Percentiles rank a stretch among this genome's conserved stretches.
phyloP scores from a whole-genome alignment of 2,888 invertebrate genomes.

The Heliconius hortense region DNA sequence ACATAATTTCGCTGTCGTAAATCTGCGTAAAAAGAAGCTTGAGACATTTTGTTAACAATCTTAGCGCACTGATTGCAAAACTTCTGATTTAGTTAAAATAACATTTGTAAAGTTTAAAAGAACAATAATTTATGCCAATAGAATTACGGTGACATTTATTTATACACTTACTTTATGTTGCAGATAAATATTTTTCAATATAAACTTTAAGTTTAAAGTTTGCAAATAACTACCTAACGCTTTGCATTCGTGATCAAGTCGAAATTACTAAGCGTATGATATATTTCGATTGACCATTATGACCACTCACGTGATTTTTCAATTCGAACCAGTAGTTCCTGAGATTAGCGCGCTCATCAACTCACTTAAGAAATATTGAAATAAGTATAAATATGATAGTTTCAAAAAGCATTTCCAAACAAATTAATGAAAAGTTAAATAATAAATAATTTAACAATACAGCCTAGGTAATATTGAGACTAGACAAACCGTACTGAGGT shows the following conservation, averaged over 20 bases:
- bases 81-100: conserved; percentile 39
- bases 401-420: neutral
- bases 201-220: neutral
- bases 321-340: neutral
- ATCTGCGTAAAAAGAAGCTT: conserved; percentile 2
- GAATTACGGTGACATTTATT: conserved; percentile 36
- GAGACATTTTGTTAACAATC: neutral
- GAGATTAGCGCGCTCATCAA: neutral
- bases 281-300: no score
- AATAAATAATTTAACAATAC: conserved; percentile 6
- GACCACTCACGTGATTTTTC: neutral
- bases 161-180: neutral
- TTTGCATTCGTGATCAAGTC: no score
- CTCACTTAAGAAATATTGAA: neutral
- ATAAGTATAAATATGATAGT: neutral
- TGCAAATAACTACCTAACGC: no score
- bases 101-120: conserved; percentile 47
- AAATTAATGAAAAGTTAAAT: neutral
- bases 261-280: no score
- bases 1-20: conserved; percentile 7
- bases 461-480: conserved; percentile 14
- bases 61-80: conserved; percentile 30
- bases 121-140: conserved; percentile 45
- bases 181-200: neutral
- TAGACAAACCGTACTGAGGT: conserved; percentile 56